These are phyloP conservation scores for Polyodon spathula DNA, from an alignment of 2,113 vertebrate genomes.

Conservation along the genomic window DNA sequence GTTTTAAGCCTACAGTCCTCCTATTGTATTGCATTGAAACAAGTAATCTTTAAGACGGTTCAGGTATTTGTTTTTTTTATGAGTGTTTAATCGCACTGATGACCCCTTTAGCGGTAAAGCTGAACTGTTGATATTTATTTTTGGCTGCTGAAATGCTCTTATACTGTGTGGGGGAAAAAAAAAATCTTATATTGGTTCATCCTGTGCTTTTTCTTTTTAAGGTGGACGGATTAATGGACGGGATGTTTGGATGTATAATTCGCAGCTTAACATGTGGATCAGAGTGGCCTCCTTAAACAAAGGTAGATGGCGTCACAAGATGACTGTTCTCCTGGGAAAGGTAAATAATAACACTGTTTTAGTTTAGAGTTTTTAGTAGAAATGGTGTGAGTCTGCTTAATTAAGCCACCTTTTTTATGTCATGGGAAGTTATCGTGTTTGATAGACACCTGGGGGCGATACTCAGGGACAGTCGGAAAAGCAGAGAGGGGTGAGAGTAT, in stretches of 20 bases:
- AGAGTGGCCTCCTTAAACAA: constrained; percentile 94
- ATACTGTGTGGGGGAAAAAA: neutral
- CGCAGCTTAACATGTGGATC: constrained; percentile 96
- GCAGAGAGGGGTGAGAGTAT: no score
- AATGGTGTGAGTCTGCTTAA: no score
- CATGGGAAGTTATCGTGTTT: no score
- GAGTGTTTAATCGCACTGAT: neutral
- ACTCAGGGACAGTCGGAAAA: no score
- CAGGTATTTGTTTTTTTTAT: neutral
- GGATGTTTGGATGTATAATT: constrained; percentile 98
- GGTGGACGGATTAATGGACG: constrained; percentile 94
- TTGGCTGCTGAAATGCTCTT: neutral
- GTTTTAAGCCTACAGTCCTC: no score
- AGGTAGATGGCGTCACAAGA: constrained; percentile 97
- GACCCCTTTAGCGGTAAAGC: neutral
- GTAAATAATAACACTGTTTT: constrained; percentile 51
- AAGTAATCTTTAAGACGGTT: neutral
- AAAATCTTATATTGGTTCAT: neutral
- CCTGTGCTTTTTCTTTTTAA: constrained; percentile 32
- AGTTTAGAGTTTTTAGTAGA: neutral
- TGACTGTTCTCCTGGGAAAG: constrained; percentile 94
- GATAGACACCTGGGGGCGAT: no score
- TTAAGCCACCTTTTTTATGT: no score
- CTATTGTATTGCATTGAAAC: no score
- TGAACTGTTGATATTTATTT: neutral